A percentile compares a stretch with the other conserved stretches of the same genome.
phyloP scores from a whole-genome alignment of 2,113 vertebrate species.

The Numida meleagris region DNA sequence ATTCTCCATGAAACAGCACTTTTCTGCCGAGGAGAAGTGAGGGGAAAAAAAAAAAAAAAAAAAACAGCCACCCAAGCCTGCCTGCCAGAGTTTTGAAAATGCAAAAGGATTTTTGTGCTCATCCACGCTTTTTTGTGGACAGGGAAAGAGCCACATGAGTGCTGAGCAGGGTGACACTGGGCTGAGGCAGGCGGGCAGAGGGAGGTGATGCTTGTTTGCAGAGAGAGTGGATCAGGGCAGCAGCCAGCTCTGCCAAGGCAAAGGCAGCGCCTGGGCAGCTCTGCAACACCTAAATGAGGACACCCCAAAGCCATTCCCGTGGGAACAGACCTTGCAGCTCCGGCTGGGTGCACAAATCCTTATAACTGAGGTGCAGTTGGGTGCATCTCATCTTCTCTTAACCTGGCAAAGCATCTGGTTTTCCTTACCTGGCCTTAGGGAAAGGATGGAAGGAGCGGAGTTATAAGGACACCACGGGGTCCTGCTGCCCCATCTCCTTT shows the following conservation, averaged over 20 bases:
- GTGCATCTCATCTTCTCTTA: background rate
- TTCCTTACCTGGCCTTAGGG: background rate
- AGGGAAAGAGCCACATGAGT: background rate
- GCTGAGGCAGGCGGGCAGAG: background rate
- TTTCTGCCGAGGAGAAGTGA: background rate
- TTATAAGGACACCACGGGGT: background rate
- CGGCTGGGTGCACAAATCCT: background rate
- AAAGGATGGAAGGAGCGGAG: background rate
- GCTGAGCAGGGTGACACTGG: background rate
- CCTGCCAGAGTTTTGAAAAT: background rate
- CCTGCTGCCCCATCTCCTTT: background rate
- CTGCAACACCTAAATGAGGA: background rate
- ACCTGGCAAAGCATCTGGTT: accelerated
- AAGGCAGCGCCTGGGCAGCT: background rate
- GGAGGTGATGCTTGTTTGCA: background rate
- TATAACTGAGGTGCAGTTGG: background rate
- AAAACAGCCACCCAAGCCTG: accelerated
- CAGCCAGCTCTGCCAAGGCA: accelerated
- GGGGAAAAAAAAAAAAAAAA: background rate
- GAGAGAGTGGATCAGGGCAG: background rate
- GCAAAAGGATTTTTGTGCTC: background rate
- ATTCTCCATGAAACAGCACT: background rate
- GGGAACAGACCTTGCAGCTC: accelerated
- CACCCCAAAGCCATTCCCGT: background rate
- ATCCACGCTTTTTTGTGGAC: background rate